phyloP scores from a whole-genome alignment of 2,888 invertebrate species.

The Acanthosepion lycidas region DNA sequence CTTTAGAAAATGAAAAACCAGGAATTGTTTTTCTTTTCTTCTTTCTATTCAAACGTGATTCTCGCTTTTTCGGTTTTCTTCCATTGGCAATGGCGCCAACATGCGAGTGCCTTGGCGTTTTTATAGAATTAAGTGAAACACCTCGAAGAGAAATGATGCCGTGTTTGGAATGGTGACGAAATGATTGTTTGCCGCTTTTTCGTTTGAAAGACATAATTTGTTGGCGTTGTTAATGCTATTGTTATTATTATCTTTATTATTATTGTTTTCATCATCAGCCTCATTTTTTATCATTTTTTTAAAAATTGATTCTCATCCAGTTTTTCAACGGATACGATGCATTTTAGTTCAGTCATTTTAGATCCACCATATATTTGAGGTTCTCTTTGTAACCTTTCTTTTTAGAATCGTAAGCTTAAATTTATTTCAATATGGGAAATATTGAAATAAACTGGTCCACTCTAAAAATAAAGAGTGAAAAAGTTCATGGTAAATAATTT shows the following conservation, averaged over 20 bases:
- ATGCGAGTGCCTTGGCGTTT: not conserved
- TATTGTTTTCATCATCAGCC: not conserved
- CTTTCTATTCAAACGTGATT: not conserved
- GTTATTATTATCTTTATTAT: not conserved
- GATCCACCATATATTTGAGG: too few species aligned
- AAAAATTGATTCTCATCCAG: not conserved
- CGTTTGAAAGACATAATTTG: not conserved
- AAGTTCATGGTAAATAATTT: too few species aligned
- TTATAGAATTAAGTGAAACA: slow-evolving; percentile 11
- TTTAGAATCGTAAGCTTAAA: too few species aligned
- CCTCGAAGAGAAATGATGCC: slow-evolving; percentile 4
- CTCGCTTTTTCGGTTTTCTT: not conserved
- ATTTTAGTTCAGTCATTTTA: too few species aligned
- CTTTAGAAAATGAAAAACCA: not conserved
- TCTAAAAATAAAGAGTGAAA: too few species aligned
- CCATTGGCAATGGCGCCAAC: not conserved
- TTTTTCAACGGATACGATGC: too few species aligned
- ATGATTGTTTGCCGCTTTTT: not conserved
- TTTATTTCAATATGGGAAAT: too few species aligned
- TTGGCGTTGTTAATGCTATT: not conserved
- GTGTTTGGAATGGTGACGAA: not conserved
- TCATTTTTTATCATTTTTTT: not conserved
- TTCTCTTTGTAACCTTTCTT: too few species aligned
- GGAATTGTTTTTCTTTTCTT: not conserved
- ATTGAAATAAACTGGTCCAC: too few species aligned